Conservation (phyloP, 2,113 vertebrate genomes). For the Cottus gobio region DNA sequence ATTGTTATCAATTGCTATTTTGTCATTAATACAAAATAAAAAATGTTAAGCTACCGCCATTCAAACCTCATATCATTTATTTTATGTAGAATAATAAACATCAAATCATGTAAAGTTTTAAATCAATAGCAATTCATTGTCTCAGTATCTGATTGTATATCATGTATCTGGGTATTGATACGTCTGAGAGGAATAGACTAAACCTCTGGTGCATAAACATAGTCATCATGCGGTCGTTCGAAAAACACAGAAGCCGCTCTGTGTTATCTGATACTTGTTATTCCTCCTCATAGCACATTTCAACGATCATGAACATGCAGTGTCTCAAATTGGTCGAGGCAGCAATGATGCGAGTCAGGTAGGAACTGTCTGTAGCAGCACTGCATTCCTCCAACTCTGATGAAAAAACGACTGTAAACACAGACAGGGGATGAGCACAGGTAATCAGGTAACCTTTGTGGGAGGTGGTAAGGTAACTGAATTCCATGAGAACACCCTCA, state of each 20-base stretch:
- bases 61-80: background rate
- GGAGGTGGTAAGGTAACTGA: constrained; percentile 52
- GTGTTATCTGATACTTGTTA: constrained; percentile 44
- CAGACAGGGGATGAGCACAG: constrained; percentile 30
- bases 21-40: too few species aligned
- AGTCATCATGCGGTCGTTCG: background rate
- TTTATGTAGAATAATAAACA: background rate
- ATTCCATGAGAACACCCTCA: constrained; percentile 59
- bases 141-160: background rate
- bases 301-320: constrained; percentile 39
- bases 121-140: background rate
- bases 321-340: constrained; percentile 45
- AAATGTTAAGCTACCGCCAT: background rate
- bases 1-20: background rate
- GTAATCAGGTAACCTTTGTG: constrained; percentile 58
- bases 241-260: constrained; percentile 20
- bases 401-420: constrained; percentile 55
- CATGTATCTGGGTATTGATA: background rate
- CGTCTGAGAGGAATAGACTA: background rate
- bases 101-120: background rate
- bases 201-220: constrained; percentile 5
- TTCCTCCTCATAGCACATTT: constrained; percentile 40
- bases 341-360: constrained; percentile 49
- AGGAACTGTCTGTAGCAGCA: constrained; percentile 11
- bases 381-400: constrained; percentile 50